Conservation (phyloP, 2,888 invertebrate genomes). For the Caenorhabditis virilis region DNA sequence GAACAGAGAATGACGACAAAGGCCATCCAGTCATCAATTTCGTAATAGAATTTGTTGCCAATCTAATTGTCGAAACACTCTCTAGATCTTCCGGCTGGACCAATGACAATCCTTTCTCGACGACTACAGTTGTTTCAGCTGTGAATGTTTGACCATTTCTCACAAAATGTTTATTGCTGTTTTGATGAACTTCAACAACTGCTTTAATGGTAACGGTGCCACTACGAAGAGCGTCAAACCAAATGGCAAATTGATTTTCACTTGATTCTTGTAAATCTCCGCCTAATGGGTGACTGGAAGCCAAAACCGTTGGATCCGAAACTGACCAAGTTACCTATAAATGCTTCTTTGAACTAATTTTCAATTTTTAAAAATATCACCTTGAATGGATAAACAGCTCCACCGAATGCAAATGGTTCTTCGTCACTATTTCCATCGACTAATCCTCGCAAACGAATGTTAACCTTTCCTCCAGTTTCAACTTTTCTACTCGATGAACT, state of each 20-base stretch:
- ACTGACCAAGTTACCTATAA: conserved; percentile 38
- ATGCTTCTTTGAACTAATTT: background rate
- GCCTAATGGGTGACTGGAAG: conserved; percentile 36
- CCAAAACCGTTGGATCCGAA: conserved; percentile 31
- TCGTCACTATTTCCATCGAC: conserved; percentile 49
- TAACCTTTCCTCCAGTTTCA: conserved; percentile 46
- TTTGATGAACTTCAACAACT: conserved; percentile 26
- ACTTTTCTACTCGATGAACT: conserved; percentile 41
- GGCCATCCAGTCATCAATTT: conserved; percentile 40
- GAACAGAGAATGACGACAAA: conserved; percentile 25
- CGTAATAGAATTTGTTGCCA: conserved; percentile 44
- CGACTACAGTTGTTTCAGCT: conserved; percentile 33
- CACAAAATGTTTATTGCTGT: conserved; percentile 38
- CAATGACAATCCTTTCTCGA: conserved; percentile 35
- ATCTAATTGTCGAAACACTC: conserved; percentile 21
- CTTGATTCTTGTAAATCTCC: conserved; percentile 23
- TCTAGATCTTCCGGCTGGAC: conserved; percentile 9
- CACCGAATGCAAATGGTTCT: conserved; percentile 60
- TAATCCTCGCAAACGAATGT: conserved; percentile 17
- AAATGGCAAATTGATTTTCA: conserved; percentile 46
- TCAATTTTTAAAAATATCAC: conserved; percentile 4
- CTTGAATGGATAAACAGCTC: conserved; percentile 56
- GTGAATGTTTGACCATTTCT: conserved; percentile 25
- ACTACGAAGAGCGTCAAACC: conserved; percentile 33
- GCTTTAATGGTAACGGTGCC: conserved; percentile 39